Percentiles rank a stretch among this genome's conserved stretches.
These are phyloP conservation scores for Semicossyphus pulcher DNA, from an alignment of 2,113 vertebrate species.

Conservation along the genomic window DNA sequence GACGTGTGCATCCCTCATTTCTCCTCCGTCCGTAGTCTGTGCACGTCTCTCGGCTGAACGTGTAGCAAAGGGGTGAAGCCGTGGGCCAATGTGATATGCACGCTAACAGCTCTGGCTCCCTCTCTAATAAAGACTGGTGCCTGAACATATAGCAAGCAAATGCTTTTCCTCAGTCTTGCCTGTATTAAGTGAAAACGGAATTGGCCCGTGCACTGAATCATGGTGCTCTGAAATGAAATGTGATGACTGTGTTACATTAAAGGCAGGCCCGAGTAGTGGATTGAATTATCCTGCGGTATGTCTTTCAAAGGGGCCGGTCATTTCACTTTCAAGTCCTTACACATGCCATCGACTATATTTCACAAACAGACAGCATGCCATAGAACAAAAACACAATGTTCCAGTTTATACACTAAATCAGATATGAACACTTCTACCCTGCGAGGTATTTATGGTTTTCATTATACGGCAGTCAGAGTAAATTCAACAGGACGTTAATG, in stretches of 20 bases:
- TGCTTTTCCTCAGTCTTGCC: slow-evolving; percentile 7
- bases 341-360: neutral
- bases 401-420: neutral
- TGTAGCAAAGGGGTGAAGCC: slow-evolving; percentile 33
- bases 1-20: neutral
- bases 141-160: slow-evolving; percentile 24
- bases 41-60: slow-evolving; percentile 27
- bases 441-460: neutral
- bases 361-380: neutral
- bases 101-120: slow-evolving; percentile 21
- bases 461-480: neutral
- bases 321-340: slow-evolving; percentile 29
- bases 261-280: slow-evolving; percentile 19
- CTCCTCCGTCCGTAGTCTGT: slow-evolving; percentile 22
- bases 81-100: slow-evolving; percentile 33
- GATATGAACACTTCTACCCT: neutral
- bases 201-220: slow-evolving; percentile 19
- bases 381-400: neutral
- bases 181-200: slow-evolving; percentile 14
- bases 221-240: slow-evolving; percentile 39
- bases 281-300: slow-evolving; percentile 36
- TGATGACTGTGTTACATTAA: slow-evolving; percentile 38
- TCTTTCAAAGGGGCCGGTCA: slow-evolving; percentile 20
- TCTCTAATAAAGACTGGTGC: slow-evolving; percentile 31
- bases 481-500: neutral